Conservation (phyloP, 2,888 invertebrate genomes). For the Drosophila melanocephala region DNA sequence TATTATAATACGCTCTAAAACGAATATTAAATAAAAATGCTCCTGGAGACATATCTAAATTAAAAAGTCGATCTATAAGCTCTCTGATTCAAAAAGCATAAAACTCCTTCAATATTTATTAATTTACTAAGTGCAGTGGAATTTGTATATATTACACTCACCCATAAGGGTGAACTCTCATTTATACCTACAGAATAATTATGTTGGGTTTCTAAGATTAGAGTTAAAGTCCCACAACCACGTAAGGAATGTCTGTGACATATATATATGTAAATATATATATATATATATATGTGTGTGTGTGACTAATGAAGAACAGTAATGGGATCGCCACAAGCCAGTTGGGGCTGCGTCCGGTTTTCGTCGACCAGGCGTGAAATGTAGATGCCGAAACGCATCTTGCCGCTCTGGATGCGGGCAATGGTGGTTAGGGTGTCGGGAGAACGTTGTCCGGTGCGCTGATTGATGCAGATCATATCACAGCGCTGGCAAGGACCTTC, state of each 20-base stretch:
- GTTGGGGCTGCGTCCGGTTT: conserved; percentile 8
- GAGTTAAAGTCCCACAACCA: not conserved
- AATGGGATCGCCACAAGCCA: conserved; percentile 57
- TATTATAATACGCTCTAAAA: no score
- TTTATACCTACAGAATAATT: not conserved
- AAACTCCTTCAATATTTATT: not conserved
- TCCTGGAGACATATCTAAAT: no score
- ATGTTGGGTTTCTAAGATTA: not conserved
- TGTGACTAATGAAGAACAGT: not conserved
- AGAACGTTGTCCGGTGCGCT: conserved; percentile 92
- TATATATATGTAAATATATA: no score
- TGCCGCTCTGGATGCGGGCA: conserved; percentile 90
- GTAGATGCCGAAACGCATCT: conserved; percentile 93
- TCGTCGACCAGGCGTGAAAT: conserved; percentile 84
- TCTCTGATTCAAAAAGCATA: not conserved
- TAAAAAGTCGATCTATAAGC: no score
- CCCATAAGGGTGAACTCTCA: not conserved
- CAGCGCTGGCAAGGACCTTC: conserved; percentile 95
- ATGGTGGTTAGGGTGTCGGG: conserved; percentile 92
- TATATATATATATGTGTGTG: not conserved
- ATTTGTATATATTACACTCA: not conserved
- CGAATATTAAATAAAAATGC: no score
- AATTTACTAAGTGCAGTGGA: not conserved
- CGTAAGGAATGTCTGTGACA: conserved; percentile 3
- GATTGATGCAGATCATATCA: conserved; percentile 98